Evolutionary conservation across 2,113 vertebrate species (phyloP).

Genomic region (Butorides virescens): DNA sequence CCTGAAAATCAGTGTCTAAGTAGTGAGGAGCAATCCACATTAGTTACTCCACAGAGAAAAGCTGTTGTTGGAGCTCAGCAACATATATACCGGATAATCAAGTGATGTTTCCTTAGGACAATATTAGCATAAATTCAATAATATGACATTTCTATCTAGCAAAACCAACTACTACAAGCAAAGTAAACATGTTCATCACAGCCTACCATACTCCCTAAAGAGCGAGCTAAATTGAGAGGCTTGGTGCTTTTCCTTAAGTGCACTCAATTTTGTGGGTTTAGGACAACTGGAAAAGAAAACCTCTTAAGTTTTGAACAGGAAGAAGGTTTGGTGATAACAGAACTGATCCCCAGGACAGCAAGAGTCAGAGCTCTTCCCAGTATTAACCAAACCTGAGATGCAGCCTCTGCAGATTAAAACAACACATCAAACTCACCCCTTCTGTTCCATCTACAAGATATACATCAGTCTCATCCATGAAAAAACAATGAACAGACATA

Average conservation of each 20-base stretch:
- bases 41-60: not conserved
- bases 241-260: not conserved
- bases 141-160: not conserved
- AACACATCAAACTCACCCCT: not conserved
- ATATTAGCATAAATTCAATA: not conserved
- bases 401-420: not conserved
- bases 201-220: not conserved
- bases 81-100: not conserved
- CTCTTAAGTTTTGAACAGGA: not conserved
- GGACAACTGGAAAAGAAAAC: not conserved
- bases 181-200: not conserved
- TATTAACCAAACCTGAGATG: not conserved
- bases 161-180: not conserved
- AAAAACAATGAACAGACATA: not conserved
- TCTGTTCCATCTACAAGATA: not conserved
- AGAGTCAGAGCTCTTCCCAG: not conserved
- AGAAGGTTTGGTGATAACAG: not conserved
- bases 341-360: not conserved
- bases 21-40: not conserved
- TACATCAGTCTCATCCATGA: not conserved
- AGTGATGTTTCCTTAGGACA: not conserved
- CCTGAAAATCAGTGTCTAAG: not conserved
- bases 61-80: not conserved
- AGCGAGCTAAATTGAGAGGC: not conserved
- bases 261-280: not conserved